Base-by-base conservation (phyloP, 1,140 invertebrate genomes). In the Hylyphantes graminicola region DNA sequence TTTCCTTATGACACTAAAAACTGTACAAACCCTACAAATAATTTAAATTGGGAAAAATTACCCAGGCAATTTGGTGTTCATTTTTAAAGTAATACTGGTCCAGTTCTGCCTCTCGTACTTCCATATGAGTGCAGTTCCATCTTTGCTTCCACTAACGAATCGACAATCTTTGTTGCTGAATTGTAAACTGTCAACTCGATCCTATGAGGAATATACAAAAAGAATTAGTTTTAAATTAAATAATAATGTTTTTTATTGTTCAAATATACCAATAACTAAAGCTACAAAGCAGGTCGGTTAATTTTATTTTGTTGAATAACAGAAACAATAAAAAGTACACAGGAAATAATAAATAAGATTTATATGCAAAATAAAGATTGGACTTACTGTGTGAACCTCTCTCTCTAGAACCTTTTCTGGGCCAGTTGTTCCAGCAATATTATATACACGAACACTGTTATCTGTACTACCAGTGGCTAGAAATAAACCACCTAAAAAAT, bases 61-160 rank as follows among this genome's bases (percentile, higher is more conserved):
- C 81, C 81, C 73, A 59, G 81, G 72, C 15, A 84, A 63, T 63
- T 84, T 84, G n/a, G 88, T 86, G 13, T 90, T 92, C 94, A 95
- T 96, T 73, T 93, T 90, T 8, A 99, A 91, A 86, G 93, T 92
- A 19, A 93, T 91, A 85, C 93, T 94, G 55, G 93, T 92, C 97
- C 97, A 98, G 87, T 96, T 93, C 88, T 97, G 96, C 73, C 94
- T 92, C 90, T 96, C 93, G 89, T 96, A 97, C 82, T 93, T 92
- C 98, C 98, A 99, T 75, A 99, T 93, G 87, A 95, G 93, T 0
- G 97, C 97, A 6, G 94, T 96, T 10, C 98, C 98, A 92, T 99
- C 98, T 90, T 97, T 98, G 86, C 96, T 96, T 13, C 98, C 98
- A 61, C 96, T 98, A 65, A 98, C 93, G 90, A 99, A 98, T 53